Evolutionary conservation across 2,888 invertebrate species (phyloP).

Genomic region (Idaea aversata): DNA sequence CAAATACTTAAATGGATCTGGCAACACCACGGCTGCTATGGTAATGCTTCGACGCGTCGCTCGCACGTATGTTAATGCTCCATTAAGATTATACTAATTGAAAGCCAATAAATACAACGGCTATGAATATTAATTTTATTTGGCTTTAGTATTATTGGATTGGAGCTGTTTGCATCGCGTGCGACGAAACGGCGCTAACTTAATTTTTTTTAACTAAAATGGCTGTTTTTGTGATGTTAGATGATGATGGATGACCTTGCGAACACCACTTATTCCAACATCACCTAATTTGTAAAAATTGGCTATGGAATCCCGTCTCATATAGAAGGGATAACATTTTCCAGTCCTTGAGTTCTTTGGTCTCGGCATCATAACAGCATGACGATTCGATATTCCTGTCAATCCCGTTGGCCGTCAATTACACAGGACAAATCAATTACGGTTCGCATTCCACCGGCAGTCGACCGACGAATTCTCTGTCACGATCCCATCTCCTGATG

Average conservation of each 20-base stretch:
- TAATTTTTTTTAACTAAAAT: constrained; percentile 26
- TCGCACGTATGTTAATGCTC: constrained; percentile 77
- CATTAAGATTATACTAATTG: constrained; percentile 81
- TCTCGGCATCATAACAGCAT: constrained; percentile 22
- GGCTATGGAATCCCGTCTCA: no score
- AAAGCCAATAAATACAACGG: constrained; percentile 80
- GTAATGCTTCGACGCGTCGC: constrained; percentile 62
- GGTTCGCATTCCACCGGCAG: constrained; percentile 70
- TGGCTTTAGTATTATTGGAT: constrained; percentile 57
- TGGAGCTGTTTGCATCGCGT: constrained; percentile 56
- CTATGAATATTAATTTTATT: constrained; percentile 81
- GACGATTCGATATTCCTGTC: constrained; percentile 68
- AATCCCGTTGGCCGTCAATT: constrained; percentile 67
- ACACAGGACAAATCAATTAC: constrained; percentile 79
- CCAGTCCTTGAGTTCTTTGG: not conserved
- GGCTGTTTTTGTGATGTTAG: not conserved
- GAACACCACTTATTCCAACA: not conserved
- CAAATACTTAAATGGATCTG: constrained; percentile 24
- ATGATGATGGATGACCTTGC: not conserved
- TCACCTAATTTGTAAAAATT: no score
- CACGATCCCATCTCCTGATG: constrained; percentile 70
- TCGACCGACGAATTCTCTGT: constrained; percentile 74
- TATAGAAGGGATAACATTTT: not conserved
- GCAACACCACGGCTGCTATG: constrained; percentile 57
- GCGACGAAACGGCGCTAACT: constrained; percentile 44